phyloP scores from a whole-genome alignment of 2,797 vertebrate species.

The Philypnodon macrostomus region DNA sequence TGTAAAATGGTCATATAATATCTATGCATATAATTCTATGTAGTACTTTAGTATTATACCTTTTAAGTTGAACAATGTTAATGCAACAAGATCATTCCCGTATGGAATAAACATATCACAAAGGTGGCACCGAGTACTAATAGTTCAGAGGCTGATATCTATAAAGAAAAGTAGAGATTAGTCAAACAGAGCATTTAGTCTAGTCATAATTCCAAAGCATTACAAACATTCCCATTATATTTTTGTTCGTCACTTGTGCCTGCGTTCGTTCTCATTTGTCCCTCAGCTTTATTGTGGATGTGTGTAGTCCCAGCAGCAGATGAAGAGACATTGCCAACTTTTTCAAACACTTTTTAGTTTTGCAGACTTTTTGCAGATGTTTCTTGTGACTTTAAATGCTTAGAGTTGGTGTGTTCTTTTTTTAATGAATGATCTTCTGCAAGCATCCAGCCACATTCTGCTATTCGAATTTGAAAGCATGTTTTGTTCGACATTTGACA shows the following conservation, averaged over 20 bases:
- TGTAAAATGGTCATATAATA: too few relatives aligned
- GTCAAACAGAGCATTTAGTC: too few relatives aligned
- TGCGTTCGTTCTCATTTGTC: slow-evolving; percentile 3
- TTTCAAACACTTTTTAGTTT: background rate
- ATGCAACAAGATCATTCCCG: too few relatives aligned
- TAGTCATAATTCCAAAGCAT: too few relatives aligned
- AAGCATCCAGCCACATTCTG: background rate
- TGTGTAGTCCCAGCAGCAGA: slow-evolving; percentile 3
- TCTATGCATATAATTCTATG: too few relatives aligned
- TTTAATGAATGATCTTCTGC: slow-evolving; percentile 14
- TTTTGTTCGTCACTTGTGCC: background rate
- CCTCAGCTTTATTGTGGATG: background rate
- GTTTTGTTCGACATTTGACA: slow-evolving; percentile 10
- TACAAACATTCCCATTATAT: background rate
- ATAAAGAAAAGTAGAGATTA: background rate
- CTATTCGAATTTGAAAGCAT: slow-evolving; percentile 3
- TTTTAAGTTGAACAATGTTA: too few relatives aligned
- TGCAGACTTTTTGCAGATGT: slow-evolving; percentile 1
- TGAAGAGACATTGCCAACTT: background rate
- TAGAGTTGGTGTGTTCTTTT: slow-evolving; percentile 5
- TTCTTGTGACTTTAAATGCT: background rate
- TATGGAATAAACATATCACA: too few relatives aligned
- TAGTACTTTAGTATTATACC: too few relatives aligned
- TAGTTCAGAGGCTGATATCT: too few relatives aligned
- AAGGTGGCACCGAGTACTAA: too few relatives aligned